Conservation (phyloP, 2,113 vertebrate genomes). For the Dipodomys spectabilis region DNA sequence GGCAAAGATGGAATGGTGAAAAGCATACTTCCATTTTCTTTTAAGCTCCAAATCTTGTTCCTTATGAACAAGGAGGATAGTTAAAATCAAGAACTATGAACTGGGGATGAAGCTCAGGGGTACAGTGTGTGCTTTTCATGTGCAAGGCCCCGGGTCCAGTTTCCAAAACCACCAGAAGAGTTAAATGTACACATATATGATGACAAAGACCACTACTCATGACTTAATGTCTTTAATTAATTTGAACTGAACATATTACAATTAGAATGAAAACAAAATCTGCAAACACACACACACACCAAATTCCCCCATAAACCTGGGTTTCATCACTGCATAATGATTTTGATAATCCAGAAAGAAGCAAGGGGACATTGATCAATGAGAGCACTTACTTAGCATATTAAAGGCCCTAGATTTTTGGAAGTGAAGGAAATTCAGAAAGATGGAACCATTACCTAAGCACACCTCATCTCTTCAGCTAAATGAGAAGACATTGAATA, state of each 20-base stretch:
- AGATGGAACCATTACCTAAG: conserved; percentile 5
- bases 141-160: background rate
- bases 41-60: background rate
- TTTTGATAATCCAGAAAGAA: conserved; percentile 12
- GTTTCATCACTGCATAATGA: conserved; percentile 2
- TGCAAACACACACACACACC: conserved; percentile 10
- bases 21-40: background rate
- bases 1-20: background rate
- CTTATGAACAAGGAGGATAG: background rate
- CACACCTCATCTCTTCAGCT: background rate
- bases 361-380: no score
- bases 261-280: conserved; percentile 53
- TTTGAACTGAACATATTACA: background rate
- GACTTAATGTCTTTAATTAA: conserved; percentile 14
- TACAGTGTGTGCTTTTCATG: background rate
- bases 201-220: background rate
- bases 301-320: background rate
- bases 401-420: no score
- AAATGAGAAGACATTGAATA: conserved; percentile 31
- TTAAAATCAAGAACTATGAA: conserved; percentile 14
- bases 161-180: background rate
- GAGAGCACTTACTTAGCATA: no score
- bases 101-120: background rate
- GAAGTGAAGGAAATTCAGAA: background rate
- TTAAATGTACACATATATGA: background rate